Base-by-base conservation (phyloP, 2,113 vertebrate genomes). In the Elanoides forficatus region DNA sequence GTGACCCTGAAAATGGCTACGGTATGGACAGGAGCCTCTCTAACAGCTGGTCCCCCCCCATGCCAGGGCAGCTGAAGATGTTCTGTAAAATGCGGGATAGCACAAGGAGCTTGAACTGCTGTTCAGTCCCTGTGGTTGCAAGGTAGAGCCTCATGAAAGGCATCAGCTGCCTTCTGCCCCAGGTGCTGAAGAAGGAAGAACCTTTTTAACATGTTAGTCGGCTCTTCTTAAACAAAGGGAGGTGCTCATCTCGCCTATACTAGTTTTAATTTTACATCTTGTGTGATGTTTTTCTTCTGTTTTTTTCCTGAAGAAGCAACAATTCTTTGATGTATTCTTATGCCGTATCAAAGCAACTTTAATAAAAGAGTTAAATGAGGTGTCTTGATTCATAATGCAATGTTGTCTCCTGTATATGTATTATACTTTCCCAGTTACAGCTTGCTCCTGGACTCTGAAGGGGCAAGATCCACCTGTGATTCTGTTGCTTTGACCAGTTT, bases 341-440 rank as follows among this genome's bases (percentile, higher is more conserved):
- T 1, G 8, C 58, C 1, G 5, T 63, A 27, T 71, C 72, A 86
- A 36, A 94, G 94, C 79, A 88, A 13, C 29, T 86, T 86, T 32
- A 42, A 81, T 76, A 3, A 65, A 72, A 1, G 25, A 84, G 73
- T 34, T 50, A 42, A 84, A 53, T 70, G 45, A 52, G 27, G 0
- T 50, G 45, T 47, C 43, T 90, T 21, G 6, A 11, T 78, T 81
- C 78, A 9, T 30, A 34, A 10, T 11, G 25, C 23, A 58, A 0
- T 1, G 0, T 7, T 53, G 55, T 58, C 26, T 95, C 23, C 62
- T 7, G 0, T 70, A 4, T 2, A 3, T 4, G 0, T 25, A 0
- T 3, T 66, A 3, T 7, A 0, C 11, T 67, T 79, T 10, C 18
- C n/a, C 52, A 70, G 34, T 40, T 55, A 1, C 15, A 82, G 1